These are phyloP conservation scores for Luperina testacea DNA, from an alignment of 2,888 invertebrate species.

Conservation along the genomic window DNA sequence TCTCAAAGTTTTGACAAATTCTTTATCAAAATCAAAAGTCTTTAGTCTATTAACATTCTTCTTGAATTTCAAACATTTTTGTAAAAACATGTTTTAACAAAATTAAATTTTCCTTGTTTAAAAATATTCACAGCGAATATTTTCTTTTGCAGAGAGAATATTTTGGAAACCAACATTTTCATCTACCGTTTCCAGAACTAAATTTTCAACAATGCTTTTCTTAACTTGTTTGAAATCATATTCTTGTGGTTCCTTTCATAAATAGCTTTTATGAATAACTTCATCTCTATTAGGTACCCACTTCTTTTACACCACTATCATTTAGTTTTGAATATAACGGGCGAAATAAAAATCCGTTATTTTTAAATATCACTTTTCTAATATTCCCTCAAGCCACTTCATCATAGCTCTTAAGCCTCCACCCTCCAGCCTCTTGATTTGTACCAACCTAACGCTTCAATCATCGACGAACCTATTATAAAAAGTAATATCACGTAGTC, in stretches of 20 bases:
- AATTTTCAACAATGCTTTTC: constrained; percentile 21
- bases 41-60: background rate
- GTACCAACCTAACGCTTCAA: constrained; percentile 48
- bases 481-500: constrained; percentile 7
- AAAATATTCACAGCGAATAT: constrained; percentile 17
- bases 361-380: constrained; percentile 25
- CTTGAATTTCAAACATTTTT: background rate
- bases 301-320: background rate
- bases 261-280: constrained; percentile 13
- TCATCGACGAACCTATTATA: background rate
- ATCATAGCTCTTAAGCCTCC: constrained; percentile 4
- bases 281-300: background rate
- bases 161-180: constrained; percentile 34
- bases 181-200: background rate
- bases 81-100: background rate
- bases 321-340: background rate
- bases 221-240: constrained; percentile 25
- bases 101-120: background rate
- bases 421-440: constrained; percentile 51
- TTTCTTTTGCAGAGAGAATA: constrained; percentile 8
- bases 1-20: background rate
- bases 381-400: constrained; percentile 31
- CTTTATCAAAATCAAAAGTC: background rate
- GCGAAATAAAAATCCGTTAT: background rate
- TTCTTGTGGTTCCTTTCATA: background rate